phyloP scores from a whole-genome alignment of 2,888 invertebrate species.

The Temnothorax rugatulus region DNA sequence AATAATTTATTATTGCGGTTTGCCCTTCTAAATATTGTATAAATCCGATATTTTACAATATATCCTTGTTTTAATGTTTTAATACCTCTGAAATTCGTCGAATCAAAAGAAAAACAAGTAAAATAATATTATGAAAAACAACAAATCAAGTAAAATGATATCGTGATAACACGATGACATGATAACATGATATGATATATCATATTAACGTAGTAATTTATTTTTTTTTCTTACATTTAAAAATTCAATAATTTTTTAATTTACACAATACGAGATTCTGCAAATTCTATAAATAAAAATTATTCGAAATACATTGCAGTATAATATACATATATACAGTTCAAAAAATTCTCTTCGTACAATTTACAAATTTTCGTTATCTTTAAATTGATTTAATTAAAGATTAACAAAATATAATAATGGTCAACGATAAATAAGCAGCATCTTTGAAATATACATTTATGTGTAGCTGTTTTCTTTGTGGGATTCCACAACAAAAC shows the following conservation, averaged over 20 bases:
- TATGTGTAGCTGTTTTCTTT: constrained; percentile 27
- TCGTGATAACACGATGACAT: background rate
- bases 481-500: constrained; percentile 38
- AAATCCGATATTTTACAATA: background rate
- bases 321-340: background rate
- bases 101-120: background rate
- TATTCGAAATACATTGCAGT: background rate
- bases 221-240: background rate
- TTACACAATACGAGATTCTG: background rate
- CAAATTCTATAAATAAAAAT: background rate
- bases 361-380: background rate
- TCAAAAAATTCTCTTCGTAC: background rate
- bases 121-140: background rate
- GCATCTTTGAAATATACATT: background rate
- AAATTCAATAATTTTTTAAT: background rate
- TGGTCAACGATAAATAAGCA: background rate
- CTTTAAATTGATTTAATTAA: constrained; percentile 23
- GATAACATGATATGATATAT: background rate
- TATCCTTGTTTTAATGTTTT: background rate
- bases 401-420: background rate
- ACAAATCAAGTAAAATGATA: background rate
- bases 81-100: background rate
- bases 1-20: background rate
- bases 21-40: background rate
- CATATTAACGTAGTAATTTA: background rate